Conservation (phyloP, 2,888 invertebrate species). For the Bombyx huttoni region DNA sequence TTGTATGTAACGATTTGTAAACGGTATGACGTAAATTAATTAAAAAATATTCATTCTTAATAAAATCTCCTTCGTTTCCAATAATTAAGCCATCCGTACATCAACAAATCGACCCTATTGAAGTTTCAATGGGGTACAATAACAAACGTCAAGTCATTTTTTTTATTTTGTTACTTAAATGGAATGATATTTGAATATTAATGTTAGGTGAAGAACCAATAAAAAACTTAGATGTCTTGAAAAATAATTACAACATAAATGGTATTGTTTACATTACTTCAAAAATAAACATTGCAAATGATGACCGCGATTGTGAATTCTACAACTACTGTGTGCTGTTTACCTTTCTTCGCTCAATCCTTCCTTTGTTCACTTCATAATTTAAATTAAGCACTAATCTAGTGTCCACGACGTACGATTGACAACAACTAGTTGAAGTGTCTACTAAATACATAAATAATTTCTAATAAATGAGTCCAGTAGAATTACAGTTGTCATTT, state of each 20-base stretch:
- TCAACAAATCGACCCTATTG: too few species aligned
- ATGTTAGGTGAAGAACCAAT: too few species aligned
- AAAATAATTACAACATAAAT: neutral
- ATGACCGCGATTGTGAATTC: neutral
- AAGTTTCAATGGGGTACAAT: too few species aligned
- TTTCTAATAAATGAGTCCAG: neutral
- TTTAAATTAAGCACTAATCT: constrained; percentile 43
- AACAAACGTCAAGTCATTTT: too few species aligned
- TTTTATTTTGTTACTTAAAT: too few species aligned
- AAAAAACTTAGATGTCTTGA: too few species aligned
- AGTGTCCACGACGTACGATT: constrained; percentile 24
- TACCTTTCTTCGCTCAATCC: constrained; percentile 55
- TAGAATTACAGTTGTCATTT: neutral
- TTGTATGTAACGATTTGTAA: neutral
- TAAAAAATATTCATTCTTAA: neutral
- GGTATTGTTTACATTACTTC: constrained; percentile 16
- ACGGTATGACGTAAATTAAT: neutral
- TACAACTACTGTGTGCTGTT: constrained; percentile 7
- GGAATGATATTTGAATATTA: too few species aligned
- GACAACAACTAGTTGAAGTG: constrained; percentile 15
- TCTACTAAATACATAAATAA: constrained; percentile 8
- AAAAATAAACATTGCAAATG: neutral
- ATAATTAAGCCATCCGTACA: too few species aligned
- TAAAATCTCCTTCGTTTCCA: too few species aligned
- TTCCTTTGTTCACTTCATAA: constrained; percentile 62